These are phyloP conservation scores for Pipistrellus kuhlii DNA, from an alignment of 2,797 vertebrate species.

Conservation along the genomic window DNA sequence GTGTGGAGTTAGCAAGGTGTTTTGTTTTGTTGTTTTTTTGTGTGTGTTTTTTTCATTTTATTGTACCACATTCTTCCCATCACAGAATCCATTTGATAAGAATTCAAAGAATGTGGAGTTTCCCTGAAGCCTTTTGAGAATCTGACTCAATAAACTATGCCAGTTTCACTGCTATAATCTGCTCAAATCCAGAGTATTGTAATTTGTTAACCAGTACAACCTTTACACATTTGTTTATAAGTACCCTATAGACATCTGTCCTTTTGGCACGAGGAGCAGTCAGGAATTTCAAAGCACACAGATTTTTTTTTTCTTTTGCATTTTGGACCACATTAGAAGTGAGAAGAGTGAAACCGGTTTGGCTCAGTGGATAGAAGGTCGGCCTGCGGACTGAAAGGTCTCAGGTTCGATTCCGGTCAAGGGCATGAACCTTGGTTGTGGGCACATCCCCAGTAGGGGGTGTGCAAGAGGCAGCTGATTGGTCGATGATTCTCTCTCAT, in stretches of 20 bases:
- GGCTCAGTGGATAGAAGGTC: too few relatives aligned
- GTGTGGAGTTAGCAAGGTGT: not conserved
- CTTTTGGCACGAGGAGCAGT: not conserved
- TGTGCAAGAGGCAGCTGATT: too few relatives aligned
- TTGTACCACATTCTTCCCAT: not conserved
- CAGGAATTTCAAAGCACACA: not conserved
- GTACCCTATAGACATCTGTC: not conserved
- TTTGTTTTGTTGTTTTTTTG: not conserved
- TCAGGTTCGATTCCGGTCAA: too few relatives aligned
- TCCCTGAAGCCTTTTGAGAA: not conserved
- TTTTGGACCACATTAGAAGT: not conserved
- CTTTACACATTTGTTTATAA: not conserved
- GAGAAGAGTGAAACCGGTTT: too few relatives aligned
- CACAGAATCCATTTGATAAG: slow-evolving; percentile 43
- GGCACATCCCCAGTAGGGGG: too few relatives aligned
- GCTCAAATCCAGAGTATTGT: not conserved
- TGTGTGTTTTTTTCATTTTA: not conserved
- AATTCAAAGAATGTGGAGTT: not conserved
- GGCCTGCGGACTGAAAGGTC: too few relatives aligned
- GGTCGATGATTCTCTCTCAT: too few relatives aligned
- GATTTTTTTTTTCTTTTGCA: not conserved
- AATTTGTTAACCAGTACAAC: not conserved
- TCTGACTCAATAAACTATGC: not conserved
- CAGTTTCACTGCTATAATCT: not conserved
- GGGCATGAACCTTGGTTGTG: too few relatives aligned